Percentiles rank a stretch among this genome's conserved stretches.
These are phyloP conservation scores for Pterocles gutturalis DNA, from an alignment of 2,113 vertebrate genomes.

Conservation along the genomic window DNA sequence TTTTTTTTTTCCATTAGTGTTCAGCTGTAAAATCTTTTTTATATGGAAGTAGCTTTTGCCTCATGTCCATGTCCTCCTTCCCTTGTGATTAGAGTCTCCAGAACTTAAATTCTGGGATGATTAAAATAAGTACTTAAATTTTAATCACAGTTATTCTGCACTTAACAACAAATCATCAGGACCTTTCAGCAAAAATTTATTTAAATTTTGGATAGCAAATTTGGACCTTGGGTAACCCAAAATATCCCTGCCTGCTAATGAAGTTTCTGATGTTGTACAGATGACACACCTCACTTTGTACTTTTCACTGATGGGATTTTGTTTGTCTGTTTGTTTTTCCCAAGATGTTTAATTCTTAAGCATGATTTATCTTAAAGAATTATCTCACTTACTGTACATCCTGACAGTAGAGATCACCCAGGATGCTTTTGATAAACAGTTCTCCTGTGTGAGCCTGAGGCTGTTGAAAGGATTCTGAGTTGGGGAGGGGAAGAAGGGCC, in stretches of 20 bases:
- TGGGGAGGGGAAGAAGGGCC: neutral
- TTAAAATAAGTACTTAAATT: neutral
- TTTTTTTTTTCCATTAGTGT: conserved; percentile 2
- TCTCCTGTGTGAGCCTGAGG: neutral
- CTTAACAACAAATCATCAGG: neutral
- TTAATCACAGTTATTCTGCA: neutral
- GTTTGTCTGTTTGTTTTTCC: conserved; percentile 8
- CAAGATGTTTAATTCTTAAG: neutral
- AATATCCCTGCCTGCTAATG: neutral
- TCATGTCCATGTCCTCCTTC: neutral
- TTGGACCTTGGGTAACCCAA: neutral
- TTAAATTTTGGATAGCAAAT: neutral
- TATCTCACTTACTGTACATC: neutral
- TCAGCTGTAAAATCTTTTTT: conserved; percentile 6
- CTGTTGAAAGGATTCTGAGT: neutral
- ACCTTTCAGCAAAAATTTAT: neutral
- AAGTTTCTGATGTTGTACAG: neutral
- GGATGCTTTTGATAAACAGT: conserved; percentile 14
- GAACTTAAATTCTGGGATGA: neutral
- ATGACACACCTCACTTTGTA: neutral
- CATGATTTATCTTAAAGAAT: neutral
- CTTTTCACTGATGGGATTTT: neutral
- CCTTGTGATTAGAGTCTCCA: neutral
- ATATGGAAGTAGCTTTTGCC: neutral
- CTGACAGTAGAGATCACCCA: neutral